phyloP scores from a whole-genome alignment of 64 coral and sea anemone species.

The Actinia equina region DNA sequence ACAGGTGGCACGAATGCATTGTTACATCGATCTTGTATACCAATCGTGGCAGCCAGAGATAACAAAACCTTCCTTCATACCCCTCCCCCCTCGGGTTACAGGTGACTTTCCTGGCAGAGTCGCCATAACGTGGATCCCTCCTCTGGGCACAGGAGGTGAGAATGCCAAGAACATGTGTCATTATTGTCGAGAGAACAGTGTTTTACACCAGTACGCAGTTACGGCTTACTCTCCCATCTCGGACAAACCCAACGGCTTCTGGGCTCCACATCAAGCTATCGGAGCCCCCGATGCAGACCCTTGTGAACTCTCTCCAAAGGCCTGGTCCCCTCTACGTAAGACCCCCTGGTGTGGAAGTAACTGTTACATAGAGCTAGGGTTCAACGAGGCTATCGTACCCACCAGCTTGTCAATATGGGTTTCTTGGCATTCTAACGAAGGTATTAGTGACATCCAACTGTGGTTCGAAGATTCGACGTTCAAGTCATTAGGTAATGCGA shows the following conservation, averaged over 20 bases:
- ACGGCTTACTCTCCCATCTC: constrained; percentile 60
- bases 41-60: constrained; percentile 84
- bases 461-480: constrained; percentile 53
- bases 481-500: constrained; percentile 68
- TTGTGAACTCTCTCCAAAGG: constrained; percentile 35
- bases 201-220: constrained; percentile 86
- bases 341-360: background rate
- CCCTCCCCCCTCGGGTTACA: constrained; percentile 79
- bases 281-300: constrained; percentile 73
- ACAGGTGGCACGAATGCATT: constrained; percentile 93
- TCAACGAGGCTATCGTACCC: constrained; percentile 80
- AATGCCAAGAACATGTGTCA: constrained; percentile 92
- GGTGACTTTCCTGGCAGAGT: constrained; percentile 38
- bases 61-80: constrained; percentile 79
- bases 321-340: constrained; percentile 41
- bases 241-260: constrained; percentile 44
- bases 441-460: constrained; percentile 73
- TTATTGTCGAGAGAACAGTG: constrained; percentile 67
- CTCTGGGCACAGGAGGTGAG: constrained; percentile 74
- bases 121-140: constrained; percentile 80
- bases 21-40: constrained; percentile 81
- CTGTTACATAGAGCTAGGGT: constrained; percentile 81
- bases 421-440: constrained; percentile 41
- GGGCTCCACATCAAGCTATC: constrained; percentile 78
- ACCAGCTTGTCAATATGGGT: constrained; percentile 77